Base-by-base conservation (phyloP, 2,888 invertebrate species). In the Euclidia mi region DNA sequence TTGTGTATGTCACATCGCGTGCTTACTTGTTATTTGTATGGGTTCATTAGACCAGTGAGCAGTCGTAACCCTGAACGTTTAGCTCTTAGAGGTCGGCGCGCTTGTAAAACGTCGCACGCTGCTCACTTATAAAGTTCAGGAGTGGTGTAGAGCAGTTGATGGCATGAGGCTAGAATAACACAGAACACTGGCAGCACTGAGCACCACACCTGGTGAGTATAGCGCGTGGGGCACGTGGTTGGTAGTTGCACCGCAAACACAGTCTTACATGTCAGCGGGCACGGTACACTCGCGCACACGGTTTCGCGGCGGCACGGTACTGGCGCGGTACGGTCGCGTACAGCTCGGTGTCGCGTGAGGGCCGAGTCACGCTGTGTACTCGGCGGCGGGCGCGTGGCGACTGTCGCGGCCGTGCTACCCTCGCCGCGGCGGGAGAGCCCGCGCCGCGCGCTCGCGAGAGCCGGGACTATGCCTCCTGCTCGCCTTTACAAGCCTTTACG, bases 321-420 rank as follows among this genome's bases (percentile, higher is more conserved):
- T 12, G 1, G 37, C 2, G 29, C 29, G 28, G 10, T n/a, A 2
- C 2, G 11, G n/a, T 9, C 12, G 44, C 18, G 43, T 10, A 12
- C 1, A 18, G 9, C 32, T 2, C 18, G 43, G n/a, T n/a, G 34
- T 15, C 3, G 34, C 20, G 25, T 20, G 11, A 12, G n/a, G n/a
- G n/a, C n/a, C n/a, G n/a, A n/a, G 35, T 2, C 4, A 25, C 20
- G 41, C 25, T 20, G 17, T 0, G 43, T 7, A 43, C 28, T 34
- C 37, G 42, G 46, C 44, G 59, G 63, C 53, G 63, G 37, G 20
- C 73, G 58, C 58, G 57, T 52, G 56, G 51, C 47, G 63, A 66
- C 73, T 58, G 59, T 43, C 40, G 63, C 59, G 63, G 55, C 57
- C 60, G 47, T 40, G 42, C 35, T 2, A 15, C 40, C 35, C 34